A percentile compares a stretch with the other conserved stretches of the same genome.
Conservation (phyloP, 1,140 invertebrate genomes). For the Sycobia sp. region DNA sequence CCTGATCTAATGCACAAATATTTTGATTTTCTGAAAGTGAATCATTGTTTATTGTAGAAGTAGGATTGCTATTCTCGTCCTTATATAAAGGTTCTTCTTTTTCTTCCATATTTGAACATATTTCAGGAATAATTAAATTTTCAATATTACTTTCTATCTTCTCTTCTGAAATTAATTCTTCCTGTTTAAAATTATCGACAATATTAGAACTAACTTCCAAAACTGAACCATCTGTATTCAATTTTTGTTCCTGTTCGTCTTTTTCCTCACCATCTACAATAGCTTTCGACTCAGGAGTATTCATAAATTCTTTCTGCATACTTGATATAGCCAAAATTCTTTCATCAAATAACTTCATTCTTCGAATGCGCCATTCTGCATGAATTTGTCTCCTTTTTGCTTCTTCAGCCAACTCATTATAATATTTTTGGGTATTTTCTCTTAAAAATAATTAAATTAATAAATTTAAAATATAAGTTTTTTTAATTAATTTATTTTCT, state of each 20-base stretch:
- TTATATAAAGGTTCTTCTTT: slow-evolving; percentile 3
- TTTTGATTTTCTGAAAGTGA: slow-evolving; percentile 18
- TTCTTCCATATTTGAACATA: not conserved
- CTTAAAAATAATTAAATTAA: slow-evolving; percentile 39
- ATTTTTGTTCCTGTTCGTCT: not conserved
- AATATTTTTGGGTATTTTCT: slow-evolving; percentile 64
- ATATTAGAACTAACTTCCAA: too few species aligned
- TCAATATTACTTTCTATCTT: not conserved
- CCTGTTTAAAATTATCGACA: not conserved
- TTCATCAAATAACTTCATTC: slow-evolving; percentile 64
- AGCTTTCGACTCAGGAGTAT: not conserved
- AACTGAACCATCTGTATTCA: not conserved
- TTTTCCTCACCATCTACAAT: not conserved
- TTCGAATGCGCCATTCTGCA: slow-evolving; percentile 66
- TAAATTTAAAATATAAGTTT: not conserved
- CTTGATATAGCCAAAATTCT: slow-evolving; percentile 50
- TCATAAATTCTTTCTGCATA: not conserved
- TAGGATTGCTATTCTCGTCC: slow-evolving; percentile 38
- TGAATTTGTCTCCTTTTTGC: slow-evolving; percentile 62
- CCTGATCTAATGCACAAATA: not conserved
- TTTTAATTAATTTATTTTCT: not conserved
- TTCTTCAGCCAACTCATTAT: slow-evolving; percentile 64
- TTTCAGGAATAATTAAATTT: not conserved
- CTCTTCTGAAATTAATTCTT: not conserved
- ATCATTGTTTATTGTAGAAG: slow-evolving; percentile 3